Percentiles rank a stretch among this genome's conserved stretches.
These are phyloP conservation scores for Dimorphilus gyrociliatus DNA, from an alignment of 2,888 invertebrate species.

Conservation along the genomic window DNA sequence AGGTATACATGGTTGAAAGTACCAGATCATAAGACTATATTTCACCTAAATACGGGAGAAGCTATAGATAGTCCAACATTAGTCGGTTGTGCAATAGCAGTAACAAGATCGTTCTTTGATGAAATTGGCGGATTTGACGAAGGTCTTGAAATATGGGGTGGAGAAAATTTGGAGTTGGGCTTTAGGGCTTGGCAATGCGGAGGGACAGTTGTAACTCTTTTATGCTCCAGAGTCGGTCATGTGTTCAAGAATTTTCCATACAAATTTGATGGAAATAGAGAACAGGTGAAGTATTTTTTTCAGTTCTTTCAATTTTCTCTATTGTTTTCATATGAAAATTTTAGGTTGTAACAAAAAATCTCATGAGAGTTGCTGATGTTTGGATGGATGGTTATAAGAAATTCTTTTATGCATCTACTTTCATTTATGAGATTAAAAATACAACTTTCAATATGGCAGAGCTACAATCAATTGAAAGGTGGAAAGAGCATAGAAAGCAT, in stretches of 20 bases:
- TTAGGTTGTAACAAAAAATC: no score
- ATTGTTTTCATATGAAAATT: no score
- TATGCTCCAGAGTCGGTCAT: conserved; percentile 10
- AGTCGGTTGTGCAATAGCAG: conserved; percentile 11
- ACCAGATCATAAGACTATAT: conserved; percentile 6
- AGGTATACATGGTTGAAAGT: conserved; percentile 10
- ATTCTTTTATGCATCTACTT: conserved; percentile 6
- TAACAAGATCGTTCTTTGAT: conserved; percentile 8
- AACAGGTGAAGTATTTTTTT: no score
- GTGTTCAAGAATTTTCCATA: conserved; percentile 7
- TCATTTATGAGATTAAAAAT: conserved; percentile 5
- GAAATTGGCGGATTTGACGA: conserved; percentile 8
- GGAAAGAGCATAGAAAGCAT: conserved; percentile 3
- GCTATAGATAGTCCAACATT: conserved; percentile 8
- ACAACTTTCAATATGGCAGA: conserved; percentile 4
- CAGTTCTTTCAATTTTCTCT: no score
- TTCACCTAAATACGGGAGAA: conserved; percentile 3
- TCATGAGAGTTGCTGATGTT: conserved; percentile 8
- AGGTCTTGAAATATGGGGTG: conserved; percentile 9
- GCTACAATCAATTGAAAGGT: conserved; percentile 1
- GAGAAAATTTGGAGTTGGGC: conserved; percentile 10
- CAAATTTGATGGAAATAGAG: conserved; percentile 4
- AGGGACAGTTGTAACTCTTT: conserved; percentile 7
- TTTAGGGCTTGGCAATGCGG: conserved; percentile 10
- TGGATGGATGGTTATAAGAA: conserved; percentile 4